phyloP scores from a whole-genome alignment of 2,113 vertebrate species.

The Labrus mixtus region DNA sequence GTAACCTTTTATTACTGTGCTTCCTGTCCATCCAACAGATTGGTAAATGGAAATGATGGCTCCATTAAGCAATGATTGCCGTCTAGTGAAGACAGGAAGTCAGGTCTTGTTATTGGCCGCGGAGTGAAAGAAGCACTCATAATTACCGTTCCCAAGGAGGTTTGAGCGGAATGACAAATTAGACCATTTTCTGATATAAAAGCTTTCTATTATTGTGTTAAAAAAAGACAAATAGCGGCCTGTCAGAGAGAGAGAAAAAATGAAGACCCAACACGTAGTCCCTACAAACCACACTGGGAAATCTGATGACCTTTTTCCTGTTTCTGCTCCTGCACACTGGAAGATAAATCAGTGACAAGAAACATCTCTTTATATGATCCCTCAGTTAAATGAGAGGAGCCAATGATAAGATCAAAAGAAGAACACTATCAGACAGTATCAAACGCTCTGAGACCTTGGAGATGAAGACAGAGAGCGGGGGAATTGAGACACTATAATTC shows the following conservation, averaged over 20 bases:
- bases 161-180: constrained; percentile 85
- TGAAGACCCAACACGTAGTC: constrained; percentile 90
- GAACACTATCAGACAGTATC: constrained; percentile 85
- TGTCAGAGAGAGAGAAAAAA: constrained; percentile 88
- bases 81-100: background rate
- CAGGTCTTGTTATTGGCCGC: constrained; percentile 54
- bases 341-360: constrained; percentile 89
- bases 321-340: constrained; percentile 13
- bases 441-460: constrained; percentile 3
- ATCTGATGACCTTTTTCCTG: background rate
- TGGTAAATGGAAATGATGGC: constrained; percentile 13
- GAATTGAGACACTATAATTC: constrained; percentile 46
- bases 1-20: background rate
- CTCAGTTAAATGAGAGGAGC: constrained; percentile 81
- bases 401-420: constrained; percentile 90
- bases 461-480: constrained; percentile 69
- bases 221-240: constrained; percentile 91
- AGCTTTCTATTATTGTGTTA: constrained; percentile 95
- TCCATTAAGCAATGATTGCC: background rate
- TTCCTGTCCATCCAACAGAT: background rate
- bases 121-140: constrained; percentile 82
- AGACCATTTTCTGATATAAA: constrained; percentile 90
- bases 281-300: background rate
- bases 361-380: constrained; percentile 85
- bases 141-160: constrained; percentile 82